Conservation (phyloP, 92 coral and sea anemone genomes). For the Blastomussa wellsi region DNA sequence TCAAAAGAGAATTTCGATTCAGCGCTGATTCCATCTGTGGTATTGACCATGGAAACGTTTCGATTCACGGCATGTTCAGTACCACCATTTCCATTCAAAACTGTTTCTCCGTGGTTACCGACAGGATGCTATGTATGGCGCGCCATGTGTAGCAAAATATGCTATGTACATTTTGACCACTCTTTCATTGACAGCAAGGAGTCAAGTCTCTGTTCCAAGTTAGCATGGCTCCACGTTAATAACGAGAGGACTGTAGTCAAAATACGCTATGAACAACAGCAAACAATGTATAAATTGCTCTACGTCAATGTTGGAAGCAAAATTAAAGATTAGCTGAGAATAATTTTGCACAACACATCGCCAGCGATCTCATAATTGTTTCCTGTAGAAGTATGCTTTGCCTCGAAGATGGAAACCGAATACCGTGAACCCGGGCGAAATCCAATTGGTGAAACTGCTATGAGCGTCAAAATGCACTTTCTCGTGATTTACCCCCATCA, state of each 20-base stretch:
- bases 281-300: neutral
- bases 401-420: conserved; percentile 74
- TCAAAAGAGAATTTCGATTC: neutral
- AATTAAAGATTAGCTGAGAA: neutral
- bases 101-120: neutral
- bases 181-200: neutral
- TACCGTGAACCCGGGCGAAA: conserved; percentile 55
- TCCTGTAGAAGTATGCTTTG: conserved; percentile 63
- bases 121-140: neutral
- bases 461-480: conserved; percentile 65
- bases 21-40: neutral
- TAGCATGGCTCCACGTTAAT: neutral
- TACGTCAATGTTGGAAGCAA: neutral
- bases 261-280: neutral
- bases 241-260: neutral
- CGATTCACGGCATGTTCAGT: neutral
- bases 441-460: conserved; percentile 18
- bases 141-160: too few species aligned
- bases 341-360: neutral
- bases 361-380: neutral
- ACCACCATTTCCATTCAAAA: neutral
- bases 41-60: neutral
- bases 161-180: neutral
- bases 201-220: neutral
- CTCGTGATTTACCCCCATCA: conserved; percentile 70